These are phyloP conservation scores for Lithophane leautieri DNA, from an alignment of 2,888 invertebrate species.

Conservation along the genomic window DNA sequence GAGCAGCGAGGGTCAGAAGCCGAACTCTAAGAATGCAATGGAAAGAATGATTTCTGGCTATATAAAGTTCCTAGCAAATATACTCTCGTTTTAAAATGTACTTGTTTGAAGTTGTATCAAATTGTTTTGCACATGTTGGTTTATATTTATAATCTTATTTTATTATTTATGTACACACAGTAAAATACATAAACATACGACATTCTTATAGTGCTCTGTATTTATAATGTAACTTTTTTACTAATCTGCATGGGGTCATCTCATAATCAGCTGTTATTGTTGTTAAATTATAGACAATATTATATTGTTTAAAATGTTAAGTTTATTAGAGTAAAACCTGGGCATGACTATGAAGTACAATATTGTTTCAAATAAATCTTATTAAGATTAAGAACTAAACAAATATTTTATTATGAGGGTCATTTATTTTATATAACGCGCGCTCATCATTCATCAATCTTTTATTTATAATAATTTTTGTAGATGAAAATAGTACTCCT, in stretches of 20 bases:
- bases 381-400: neutral
- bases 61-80: conserved; percentile 53
- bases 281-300: conserved; percentile 25
- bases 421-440: neutral
- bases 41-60: conserved; percentile 55
- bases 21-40: conserved; percentile 31
- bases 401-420: conserved; percentile 7
- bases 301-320: conserved; percentile 22
- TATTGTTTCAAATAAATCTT: conserved; percentile 11
- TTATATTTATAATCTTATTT: too few species aligned
- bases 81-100: conserved; percentile 35
- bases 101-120: neutral
- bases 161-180: too few species aligned
- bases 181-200: too few species aligned
- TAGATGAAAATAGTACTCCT: neutral
- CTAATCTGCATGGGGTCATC: neutral
- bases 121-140: neutral
- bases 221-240: neutral
- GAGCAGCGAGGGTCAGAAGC: conserved; percentile 13
- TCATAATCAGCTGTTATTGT: neutral
- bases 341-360: conserved; percentile 22
- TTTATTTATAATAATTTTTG: neutral
- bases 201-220: too few species aligned
- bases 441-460: conserved; percentile 6
- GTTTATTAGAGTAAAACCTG: conserved; percentile 43